Evolutionary conservation across 1,140 invertebrate species (phyloP), one percentile per base, ranked within the genome.

Genomic region (Ceratosolen solmsi): DNA sequence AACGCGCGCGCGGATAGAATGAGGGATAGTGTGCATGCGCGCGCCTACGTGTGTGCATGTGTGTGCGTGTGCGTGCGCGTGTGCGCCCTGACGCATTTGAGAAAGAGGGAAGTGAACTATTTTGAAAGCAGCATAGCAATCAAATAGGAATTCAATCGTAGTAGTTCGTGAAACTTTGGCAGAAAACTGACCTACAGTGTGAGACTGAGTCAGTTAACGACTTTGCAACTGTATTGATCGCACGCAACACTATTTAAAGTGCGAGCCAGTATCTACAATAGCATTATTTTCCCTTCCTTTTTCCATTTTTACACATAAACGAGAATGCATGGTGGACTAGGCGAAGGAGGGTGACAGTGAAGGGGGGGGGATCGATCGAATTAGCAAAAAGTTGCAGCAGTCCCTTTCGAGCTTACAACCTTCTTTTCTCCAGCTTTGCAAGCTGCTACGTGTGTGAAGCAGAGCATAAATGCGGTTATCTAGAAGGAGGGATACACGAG

Each of bases 101-200:
- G n/a, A n/a, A n/a, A n/a, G n/a, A n/a, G n/a, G n/a, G n/a, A 33
- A 33, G 27, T 63, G 33, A 63, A 63, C 27, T 63, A 63, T 30
- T 13, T 25, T n/a, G 46, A 20, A 72, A 79, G 63, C 25, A 56
- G 25, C 30, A 65, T 51, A 58, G 38, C 27, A 41, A 73, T 36
- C 63, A 82, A 77, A 82, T 77, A 73, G 74, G 65, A 82, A 82
- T 82, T 71, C 51, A 82, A 82, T 82, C 63, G 73, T 36, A 51
- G 73, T 38, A 25, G 11, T 27, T 56, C 2, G 27, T 36, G 79
- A 81, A 81, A 81, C 56, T 81, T 80, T 81, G 33, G 38, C 36
- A 20, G 41, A n/a, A 2, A 33, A 58, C 63, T 30, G 41, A 33
- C 49, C 63, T 5, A 63, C 1, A 41, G 38, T 0, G 56, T 49